Base-by-base conservation (phyloP, 2,113 vertebrate genomes). In the Heptranchias perlo region DNA sequence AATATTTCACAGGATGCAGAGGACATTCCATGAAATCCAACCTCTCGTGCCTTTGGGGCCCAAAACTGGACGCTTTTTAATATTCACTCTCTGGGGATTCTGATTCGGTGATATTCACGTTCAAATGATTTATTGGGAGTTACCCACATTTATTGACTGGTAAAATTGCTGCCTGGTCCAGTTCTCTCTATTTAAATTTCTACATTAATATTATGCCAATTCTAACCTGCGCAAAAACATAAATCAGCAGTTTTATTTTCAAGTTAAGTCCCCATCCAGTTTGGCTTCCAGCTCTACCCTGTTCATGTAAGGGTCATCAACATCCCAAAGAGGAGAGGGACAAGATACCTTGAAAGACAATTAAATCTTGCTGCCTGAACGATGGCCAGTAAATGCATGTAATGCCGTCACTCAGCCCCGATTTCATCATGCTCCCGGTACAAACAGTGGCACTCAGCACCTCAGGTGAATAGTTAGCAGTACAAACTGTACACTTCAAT, bases 1-100 rank as follows among this genome's bases (percentile, higher is more conserved):
- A 67, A 64, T 94, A 94, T 94, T 94, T 94, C 93, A 64, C 93
- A 67, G 62, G 93, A 67, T 67, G 52, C 87, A 94, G 61, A 39
- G n/a, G 58, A 65, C 39, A 67, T 94, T 67, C 93, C 64, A 94
- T 67, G n/a, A 94, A 94, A 67, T 67, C 62, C 62, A 49, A 94
- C 93, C 64, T 94, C 23, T 13, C 44, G 39, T 67, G 93, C 47
- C 93, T 94, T 94, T 1, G 14, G 93, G 93, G 44, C 13, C 35
- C 31, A n/a, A n/a, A 92, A 92, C 31, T n/a, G 54, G 54, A 61
- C 16, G 0, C 54, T 92, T 61, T 10, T 92, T 92, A 58, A 61
- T 16, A 92, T 92, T 13, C 54, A 61, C 52, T 61, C 13, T n/a
- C 52, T 91, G 31, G 89, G 35, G 31, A 18, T 58, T 21, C 58